Conservation (phyloP, 2,113 vertebrate genomes). For the Eolophus roseicapilla region DNA sequence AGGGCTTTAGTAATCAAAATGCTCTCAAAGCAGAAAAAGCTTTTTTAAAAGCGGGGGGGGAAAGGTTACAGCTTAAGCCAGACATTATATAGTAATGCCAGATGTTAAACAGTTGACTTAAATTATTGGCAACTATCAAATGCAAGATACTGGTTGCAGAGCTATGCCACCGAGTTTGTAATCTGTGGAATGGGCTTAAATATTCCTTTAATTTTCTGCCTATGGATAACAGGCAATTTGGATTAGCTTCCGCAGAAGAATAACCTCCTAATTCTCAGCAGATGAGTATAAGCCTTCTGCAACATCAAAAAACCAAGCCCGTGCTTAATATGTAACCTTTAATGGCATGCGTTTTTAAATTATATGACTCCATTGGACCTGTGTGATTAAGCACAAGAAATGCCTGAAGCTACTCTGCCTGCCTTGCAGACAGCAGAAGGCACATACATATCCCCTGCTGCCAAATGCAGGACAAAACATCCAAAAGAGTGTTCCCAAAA, state of each 20-base stretch:
- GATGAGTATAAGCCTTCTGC: conserved; percentile 19
- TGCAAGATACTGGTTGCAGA: conserved; percentile 23
- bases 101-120: conserved; percentile 61
- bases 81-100: conserved; percentile 55
- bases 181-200: not conserved
- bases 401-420: not conserved
- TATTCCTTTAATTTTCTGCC: conserved; percentile 54
- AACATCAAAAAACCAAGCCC: conserved; percentile 21
- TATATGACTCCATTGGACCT: not conserved
- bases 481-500: not conserved
- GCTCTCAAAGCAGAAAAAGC: conserved; percentile 17
- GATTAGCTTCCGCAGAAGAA: conserved; percentile 32
- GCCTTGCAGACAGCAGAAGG: not conserved
- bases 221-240: conserved; percentile 35
- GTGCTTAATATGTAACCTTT: not conserved
- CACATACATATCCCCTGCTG: not conserved
- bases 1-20: conserved; percentile 37
- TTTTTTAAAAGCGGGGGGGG: not conserved
- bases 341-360: not conserved
- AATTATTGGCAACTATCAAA: conserved; percentile 55
- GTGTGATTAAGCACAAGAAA: not conserved
- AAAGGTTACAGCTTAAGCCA: conserved; percentile 15
- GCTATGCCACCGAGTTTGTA: conserved; percentile 17
- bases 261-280: conserved; percentile 48
- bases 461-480: not conserved